These are phyloP conservation scores for Mormyrops attenuatus DNA, from an alignment of 2,797 vertebrate genomes.

Conservation along the genomic window DNA sequence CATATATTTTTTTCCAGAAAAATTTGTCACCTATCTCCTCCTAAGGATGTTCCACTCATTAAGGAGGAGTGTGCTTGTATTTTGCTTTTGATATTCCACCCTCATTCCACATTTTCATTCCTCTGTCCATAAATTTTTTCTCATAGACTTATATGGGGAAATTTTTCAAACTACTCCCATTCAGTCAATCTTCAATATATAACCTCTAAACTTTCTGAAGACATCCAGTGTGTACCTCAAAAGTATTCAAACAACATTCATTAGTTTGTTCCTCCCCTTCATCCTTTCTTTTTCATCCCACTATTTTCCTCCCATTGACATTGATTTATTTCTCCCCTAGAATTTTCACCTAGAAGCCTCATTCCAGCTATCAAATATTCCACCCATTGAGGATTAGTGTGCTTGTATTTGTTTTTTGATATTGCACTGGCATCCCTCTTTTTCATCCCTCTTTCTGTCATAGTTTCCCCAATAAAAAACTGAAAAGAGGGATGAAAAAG, in stretches of 20 bases:
- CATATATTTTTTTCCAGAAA: background rate
- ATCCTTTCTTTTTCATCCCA: background rate
- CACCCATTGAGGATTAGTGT: background rate
- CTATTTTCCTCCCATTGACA: background rate
- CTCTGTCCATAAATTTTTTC: background rate
- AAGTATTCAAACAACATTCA: background rate
- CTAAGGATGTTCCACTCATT: background rate
- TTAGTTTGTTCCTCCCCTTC: background rate
- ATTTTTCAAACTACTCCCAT: too few relatives aligned
- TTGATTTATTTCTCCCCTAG: background rate
- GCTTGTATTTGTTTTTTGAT: background rate
- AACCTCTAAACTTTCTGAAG: background rate
- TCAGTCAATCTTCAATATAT: background rate
- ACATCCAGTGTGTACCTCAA: background rate
- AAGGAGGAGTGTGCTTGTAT: background rate
- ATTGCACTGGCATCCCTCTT: background rate
- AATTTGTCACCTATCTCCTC: background rate
- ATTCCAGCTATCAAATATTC: background rate
- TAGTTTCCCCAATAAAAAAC: background rate
- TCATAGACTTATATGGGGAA: background rate
- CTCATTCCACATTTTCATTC: background rate
- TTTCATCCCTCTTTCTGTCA: background rate
- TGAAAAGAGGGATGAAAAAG: background rate
- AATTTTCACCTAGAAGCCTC: background rate
- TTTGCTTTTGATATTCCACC: background rate